phyloP scores from a whole-genome alignment of 2,113 vertebrate species.

The Bagarius yarrelli region DNA sequence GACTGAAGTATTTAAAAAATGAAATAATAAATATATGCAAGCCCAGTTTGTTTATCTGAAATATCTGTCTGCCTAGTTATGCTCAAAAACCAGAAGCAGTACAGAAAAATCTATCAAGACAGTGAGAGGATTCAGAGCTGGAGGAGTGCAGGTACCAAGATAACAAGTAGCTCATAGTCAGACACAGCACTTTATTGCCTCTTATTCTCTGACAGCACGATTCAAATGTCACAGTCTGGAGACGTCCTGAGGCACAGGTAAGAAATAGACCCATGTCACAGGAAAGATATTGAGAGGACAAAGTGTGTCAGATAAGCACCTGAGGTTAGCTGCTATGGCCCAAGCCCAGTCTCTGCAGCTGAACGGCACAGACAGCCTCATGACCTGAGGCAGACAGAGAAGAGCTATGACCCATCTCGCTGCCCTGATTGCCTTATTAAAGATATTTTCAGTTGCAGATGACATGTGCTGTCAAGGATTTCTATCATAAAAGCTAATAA shows the following conservation, averaged over 20 bases:
- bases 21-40: neutral
- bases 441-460: constrained; percentile 36
- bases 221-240: constrained; percentile 64
- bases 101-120: constrained; percentile 31
- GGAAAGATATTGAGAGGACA: constrained; percentile 67
- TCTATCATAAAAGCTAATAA: constrained; percentile 4
- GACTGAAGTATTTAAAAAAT: neutral
- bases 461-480: constrained; percentile 39
- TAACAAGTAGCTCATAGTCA: constrained; percentile 73
- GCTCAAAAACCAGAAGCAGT: constrained; percentile 16
- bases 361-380: constrained; percentile 41
- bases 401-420: constrained; percentile 48
- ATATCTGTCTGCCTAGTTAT: constrained; percentile 8
- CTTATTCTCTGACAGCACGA: constrained; percentile 72
- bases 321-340: constrained; percentile 56
- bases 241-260: constrained; percentile 60
- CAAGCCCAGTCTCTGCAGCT: constrained; percentile 50
- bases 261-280: constrained; percentile 64
- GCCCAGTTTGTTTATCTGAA: neutral
- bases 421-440: constrained; percentile 54
- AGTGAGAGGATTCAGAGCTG: constrained; percentile 33
- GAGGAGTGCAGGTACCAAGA: constrained; percentile 60
- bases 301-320: constrained; percentile 64
- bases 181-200: constrained; percentile 66
- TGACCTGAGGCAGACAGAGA: constrained; percentile 44